Evolutionary conservation across 2,888 invertebrate species (phyloP), one percentile per base, ranked within the genome.

Genomic region (Lycophotia porphyrea): DNA sequence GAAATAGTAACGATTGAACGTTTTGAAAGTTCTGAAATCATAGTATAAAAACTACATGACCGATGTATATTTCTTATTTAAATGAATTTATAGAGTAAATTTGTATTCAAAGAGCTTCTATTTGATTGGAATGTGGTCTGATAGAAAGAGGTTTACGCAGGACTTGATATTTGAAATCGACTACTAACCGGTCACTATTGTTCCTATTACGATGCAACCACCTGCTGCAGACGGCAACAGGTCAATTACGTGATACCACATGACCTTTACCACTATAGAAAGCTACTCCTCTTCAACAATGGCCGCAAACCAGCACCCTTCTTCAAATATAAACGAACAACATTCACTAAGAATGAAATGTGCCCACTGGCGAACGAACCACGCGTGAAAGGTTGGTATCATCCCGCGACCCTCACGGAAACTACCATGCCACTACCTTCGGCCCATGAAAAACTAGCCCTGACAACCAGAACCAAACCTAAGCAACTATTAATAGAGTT

Each of bases 341-440:
- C 77, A 87, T 78, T 80, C 58, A 70, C 82, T 18, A 67, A 63
- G 68, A 76, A 74, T 34, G 63, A 78, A 77, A 69, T 90, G 92
- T 92, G 92, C 92, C 94, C 94, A 95, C 90, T 94, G 92, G 93
- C 84, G 94, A 92, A 91, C 90, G 80, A 87, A 89, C 94, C 93
- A 92, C 93, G 94, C 96, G 96, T 96, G 95, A 96, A 96, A 96
- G 96, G 96, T 96, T 95, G 94, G 92, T 91, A 94, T 93, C 96
- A 96, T 96, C 96, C 95, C 96, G 96, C 94, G 96, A 96, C 96
- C 96, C 89, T 87, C 89, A 88, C 93, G 91, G 93, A 95, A 93
- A 94, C 94, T 92, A 94, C 93, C 80, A 86, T 82, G 76, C 87
- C 81, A 76, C 80, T 83, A 78, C 84, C 77, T 82, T 84, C 87